Evolutionary conservation across 2,888 invertebrate species (phyloP).

Genomic region (Lamellibrachia columna): DNA sequence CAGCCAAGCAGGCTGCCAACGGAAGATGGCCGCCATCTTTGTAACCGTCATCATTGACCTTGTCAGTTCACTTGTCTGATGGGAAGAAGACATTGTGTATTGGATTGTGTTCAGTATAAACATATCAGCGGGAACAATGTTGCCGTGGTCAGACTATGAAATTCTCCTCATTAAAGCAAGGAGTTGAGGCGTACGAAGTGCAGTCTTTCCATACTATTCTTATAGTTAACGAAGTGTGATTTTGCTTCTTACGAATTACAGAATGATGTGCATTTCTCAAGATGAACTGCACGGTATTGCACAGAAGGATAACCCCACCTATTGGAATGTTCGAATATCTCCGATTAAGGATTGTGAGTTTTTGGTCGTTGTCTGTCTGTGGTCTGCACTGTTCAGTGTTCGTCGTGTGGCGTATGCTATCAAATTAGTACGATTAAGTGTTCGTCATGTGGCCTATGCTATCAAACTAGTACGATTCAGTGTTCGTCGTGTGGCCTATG

Average conservation of each 20-base stretch:
- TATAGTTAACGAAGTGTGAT: neutral
- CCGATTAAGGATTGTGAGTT: neutral
- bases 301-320: neutral
- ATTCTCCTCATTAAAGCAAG: too few species aligned
- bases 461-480: neutral
- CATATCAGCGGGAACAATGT: neutral
- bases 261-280: too few species aligned
- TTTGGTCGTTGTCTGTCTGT: too few species aligned
- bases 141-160: too few species aligned
- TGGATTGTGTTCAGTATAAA: neutral
- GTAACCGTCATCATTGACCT: neutral
- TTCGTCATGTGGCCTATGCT: neutral
- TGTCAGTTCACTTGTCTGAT: neutral
- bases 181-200: too few species aligned
- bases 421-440: neutral
- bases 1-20: neutral
- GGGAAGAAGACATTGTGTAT: neutral
- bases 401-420: neutral
- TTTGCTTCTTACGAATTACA: neutral
- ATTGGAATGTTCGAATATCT: neutral
- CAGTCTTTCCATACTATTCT: too few species aligned
- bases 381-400: too few species aligned
- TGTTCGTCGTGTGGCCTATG: neutral
- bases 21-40: neutral
- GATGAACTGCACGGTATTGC: neutral